Percentiles rank a stretch among this genome's conserved stretches.
phyloP scores from a whole-genome alignment of 1,140 invertebrate genomes.

The Drosophila santomea region DNA sequence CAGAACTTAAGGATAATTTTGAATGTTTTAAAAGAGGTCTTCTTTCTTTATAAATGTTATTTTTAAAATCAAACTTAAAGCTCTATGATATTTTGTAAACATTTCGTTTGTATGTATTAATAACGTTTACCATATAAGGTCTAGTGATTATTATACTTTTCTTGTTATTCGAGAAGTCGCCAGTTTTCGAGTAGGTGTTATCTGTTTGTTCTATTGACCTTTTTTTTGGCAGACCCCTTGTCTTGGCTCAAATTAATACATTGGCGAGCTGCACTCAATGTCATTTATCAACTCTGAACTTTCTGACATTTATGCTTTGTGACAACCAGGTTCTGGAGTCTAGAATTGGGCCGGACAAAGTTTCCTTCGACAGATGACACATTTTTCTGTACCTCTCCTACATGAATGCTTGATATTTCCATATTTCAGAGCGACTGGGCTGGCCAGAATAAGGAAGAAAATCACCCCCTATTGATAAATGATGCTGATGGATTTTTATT shows the following conservation, averaged over 20 bases:
- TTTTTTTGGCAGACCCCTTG: background rate
- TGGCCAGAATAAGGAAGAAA: slow-evolving; percentile 6
- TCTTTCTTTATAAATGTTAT: too few relatives aligned
- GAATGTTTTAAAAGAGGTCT: too few relatives aligned
- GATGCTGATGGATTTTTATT: slow-evolving; percentile 81
- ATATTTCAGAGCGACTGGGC: slow-evolving; percentile 49
- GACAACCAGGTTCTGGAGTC: slow-evolving; percentile 47
- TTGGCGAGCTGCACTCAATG: slow-evolving; percentile 34
- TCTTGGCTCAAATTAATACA: slow-evolving; percentile 42
- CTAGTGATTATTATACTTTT: background rate
- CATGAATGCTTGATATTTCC: slow-evolving; percentile 71
- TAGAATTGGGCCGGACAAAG: slow-evolving; percentile 29
- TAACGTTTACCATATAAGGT: too few relatives aligned
- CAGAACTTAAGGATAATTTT: too few relatives aligned
- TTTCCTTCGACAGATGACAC: slow-evolving; percentile 51
- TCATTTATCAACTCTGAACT: slow-evolving; percentile 76
- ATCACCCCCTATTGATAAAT: slow-evolving; percentile 66
- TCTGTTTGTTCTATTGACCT: background rate
- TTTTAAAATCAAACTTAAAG: too few relatives aligned
- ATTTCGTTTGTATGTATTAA: too few relatives aligned
- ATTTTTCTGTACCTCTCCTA: slow-evolving; percentile 53
- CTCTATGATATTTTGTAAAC: too few relatives aligned
- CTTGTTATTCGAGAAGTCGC: background rate
- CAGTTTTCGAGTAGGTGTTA: background rate
- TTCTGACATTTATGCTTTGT: slow-evolving; percentile 73